These are phyloP conservation scores for Diadumene lineata DNA, from an alignment of 92 coral and sea anemone species.

Conservation along the genomic window DNA sequence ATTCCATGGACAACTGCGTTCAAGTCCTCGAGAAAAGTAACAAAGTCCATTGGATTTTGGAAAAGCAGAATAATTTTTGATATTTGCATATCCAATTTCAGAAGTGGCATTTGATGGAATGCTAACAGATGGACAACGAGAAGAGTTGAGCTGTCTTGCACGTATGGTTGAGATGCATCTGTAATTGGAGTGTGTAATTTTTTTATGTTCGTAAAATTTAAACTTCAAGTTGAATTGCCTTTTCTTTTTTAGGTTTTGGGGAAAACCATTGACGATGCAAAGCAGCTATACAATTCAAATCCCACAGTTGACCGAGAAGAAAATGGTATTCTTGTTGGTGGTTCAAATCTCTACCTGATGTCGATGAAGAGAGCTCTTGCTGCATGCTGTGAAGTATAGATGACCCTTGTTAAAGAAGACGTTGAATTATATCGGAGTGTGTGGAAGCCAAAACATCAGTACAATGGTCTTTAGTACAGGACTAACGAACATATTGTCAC, in stretches of 20 bases:
- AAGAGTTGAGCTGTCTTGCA: too few relatives aligned
- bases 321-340: conserved; percentile 55
- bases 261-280: conserved; percentile 55
- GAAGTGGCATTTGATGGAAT: too few relatives aligned
- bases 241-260: conserved; percentile 39
- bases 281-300: conserved; percentile 33
- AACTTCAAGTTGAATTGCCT: background rate
- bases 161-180: too few relatives aligned
- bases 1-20: too few relatives aligned
- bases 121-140: too few relatives aligned
- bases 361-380: conserved; percentile 28
- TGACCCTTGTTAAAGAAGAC: conserved; percentile 42
- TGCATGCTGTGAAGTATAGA: conserved; percentile 28
- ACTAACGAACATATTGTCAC: conserved; percentile 40
- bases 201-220: too few relatives aligned
- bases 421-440: conserved; percentile 43
- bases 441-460: conserved; percentile 58
- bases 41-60: too few relatives aligned
- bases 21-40: too few relatives aligned
- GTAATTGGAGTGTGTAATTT: too few relatives aligned
- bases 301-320: conserved; percentile 34
- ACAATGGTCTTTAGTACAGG: conserved; percentile 57
- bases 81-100: too few relatives aligned
- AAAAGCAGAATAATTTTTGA: too few relatives aligned
- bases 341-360: conserved; percentile 35